A percentile compares a stretch with the other conserved stretches of the same genome.
Evolutionary conservation across 1,140 invertebrate genomes (phyloP).

Genomic region (Amyelois transitella): DNA sequence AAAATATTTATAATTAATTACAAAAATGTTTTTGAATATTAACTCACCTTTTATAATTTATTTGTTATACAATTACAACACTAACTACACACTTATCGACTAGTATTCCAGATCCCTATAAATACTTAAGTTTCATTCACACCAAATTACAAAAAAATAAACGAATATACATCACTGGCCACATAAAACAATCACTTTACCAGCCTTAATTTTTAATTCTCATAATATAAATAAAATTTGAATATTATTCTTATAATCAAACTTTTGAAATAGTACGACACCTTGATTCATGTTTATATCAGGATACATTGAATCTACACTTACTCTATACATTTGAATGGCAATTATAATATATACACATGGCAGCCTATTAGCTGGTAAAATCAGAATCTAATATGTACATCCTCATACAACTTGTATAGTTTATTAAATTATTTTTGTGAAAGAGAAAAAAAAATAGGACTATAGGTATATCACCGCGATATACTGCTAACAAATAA

Average conservation of each 20-base stretch:
- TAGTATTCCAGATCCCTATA: neutral
- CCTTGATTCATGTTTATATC: no score
- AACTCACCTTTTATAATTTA: neutral
- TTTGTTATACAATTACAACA: neutral
- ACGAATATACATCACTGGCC: neutral
- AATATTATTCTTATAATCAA: no score
- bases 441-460: neutral
- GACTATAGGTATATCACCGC: no score
- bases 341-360: conserved; percentile 10
- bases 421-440: neutral
- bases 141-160: neutral
- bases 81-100: neutral
- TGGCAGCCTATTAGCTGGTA: conserved; percentile 52
- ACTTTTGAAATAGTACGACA: no score
- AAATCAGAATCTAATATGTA: conserved; percentile 3
- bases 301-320: no score
- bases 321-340: neutral
- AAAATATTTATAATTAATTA: neutral
- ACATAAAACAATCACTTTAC: neutral
- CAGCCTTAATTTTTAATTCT: no score
- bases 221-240: no score
- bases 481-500: no score
- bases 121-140: neutral
- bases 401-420: neutral
- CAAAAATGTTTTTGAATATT: neutral